Base-by-base conservation (phyloP, 2,888 invertebrate genomes). In the Drosophila gaucha region DNA sequence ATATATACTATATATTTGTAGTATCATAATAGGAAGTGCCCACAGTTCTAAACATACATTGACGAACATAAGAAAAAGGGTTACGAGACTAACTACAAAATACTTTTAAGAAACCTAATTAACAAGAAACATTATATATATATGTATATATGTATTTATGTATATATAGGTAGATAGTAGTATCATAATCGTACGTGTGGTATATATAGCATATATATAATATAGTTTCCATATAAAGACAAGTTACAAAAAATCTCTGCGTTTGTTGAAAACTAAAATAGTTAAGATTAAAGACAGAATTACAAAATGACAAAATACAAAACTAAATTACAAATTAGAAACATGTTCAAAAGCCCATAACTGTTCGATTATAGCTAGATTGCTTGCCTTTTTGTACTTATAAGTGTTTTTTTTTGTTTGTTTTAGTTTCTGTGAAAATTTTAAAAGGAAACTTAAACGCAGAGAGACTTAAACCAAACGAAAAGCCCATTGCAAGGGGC, bases 41-140 rank as follows among this genome's bases (percentile, higher is more conserved):
- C 65, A 67, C 46, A 60, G 51, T 66, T 47, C 59, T 56, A 69
- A 59, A 38, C 20, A 43, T 35, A 43, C 30, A 65, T n/a, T 36
- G 56, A 66, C 62, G 58, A 62, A n/a, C n/a, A n/a, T n/a, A n/a
- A n/a, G n/a, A n/a, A 62, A 56, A 8, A 41, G 9, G 6, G 18
- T 54, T 73, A 80, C 56, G 58, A n/a, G n/a, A 56, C 68, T 76
- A 78, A 69, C 82, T 80, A 80, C 73, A 74, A 80, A 80, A 74
- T 80, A 80, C 84, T 57, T 58, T 69, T 52, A 76, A 78, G 85
- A 84, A 84, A 84, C 82, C 85, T 84, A 80, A 76, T 84, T 80
- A 80, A 80, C 82, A 80, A 80, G 78, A 63, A 63, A 67, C 63
- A 51, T 74, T 70, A 54, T 41, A 44, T 20, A n/a, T 9, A 31